phyloP scores from a whole-genome alignment of 2,113 vertebrate genomes.

The Catharus bicknelli region DNA sequence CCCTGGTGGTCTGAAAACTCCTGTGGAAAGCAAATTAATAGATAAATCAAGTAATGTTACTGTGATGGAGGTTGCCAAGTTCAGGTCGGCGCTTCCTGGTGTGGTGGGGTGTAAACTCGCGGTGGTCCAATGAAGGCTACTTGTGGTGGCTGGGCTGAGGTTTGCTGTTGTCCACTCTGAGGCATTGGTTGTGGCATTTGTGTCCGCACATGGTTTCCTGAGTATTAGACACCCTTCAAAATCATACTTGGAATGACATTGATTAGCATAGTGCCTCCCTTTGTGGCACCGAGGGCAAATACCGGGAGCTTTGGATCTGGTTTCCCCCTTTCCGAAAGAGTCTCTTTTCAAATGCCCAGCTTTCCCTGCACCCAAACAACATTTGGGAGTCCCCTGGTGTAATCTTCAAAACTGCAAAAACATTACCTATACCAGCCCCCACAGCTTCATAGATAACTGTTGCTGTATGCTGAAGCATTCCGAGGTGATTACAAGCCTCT shows the following conservation, averaged over 20 bases:
- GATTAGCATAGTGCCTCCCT: neutral
- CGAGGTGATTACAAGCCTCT: neutral
- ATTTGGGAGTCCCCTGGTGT: neutral
- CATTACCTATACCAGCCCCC: neutral
- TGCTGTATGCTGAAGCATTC: neutral
- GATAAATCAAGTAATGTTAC: neutral
- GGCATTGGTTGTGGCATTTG: neutral
- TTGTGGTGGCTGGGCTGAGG: neutral
- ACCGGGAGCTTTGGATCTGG: neutral
- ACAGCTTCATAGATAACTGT: neutral
- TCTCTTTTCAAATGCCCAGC: neutral
- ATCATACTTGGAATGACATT: neutral
- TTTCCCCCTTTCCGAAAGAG: neutral
- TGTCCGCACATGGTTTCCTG: fast-evolving
- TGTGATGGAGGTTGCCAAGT: neutral
- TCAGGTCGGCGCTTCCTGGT: neutral
- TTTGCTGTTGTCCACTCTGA: neutral
- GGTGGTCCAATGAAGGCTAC: neutral
- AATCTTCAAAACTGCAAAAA: neutral
- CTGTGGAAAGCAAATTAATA: neutral
- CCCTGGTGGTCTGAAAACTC: neutral
- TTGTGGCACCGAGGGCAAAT: neutral
- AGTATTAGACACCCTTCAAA: neutral
- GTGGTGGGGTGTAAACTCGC: neutral
- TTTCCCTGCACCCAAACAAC: neutral